These are phyloP conservation scores for Neomicropteryx cornuta DNA, from an alignment of 1,140 invertebrate species.

Conservation along the genomic window DNA sequence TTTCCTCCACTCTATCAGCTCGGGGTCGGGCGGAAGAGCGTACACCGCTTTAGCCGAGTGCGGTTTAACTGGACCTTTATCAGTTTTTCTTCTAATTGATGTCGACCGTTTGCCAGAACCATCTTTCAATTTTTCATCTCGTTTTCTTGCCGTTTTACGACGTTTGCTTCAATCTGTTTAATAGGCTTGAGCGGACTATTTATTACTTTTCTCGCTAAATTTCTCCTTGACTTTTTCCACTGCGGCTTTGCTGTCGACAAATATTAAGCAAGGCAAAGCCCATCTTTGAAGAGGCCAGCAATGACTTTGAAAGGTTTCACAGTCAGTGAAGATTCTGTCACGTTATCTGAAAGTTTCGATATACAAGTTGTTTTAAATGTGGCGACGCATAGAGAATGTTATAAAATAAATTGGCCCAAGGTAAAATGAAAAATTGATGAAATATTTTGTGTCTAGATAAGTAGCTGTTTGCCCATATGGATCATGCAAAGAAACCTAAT, in stretches of 20 bases:
- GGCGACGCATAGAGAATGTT: too few species aligned
- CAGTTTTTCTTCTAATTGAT: slow-evolving; percentile 1
- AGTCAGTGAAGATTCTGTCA: slow-evolving; percentile 58
- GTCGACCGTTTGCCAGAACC: slow-evolving; percentile 2
- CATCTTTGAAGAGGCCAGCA: slow-evolving; percentile 77
- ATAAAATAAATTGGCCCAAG: too few species aligned
- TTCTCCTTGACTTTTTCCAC: slow-evolving; percentile 21
- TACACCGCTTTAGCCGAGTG: not conserved
- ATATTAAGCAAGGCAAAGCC: slow-evolving; percentile 64
- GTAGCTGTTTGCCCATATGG: too few species aligned
- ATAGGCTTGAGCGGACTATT: slow-evolving; percentile 12
- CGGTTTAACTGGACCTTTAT: not conserved
- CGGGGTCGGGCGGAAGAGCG: too few species aligned
- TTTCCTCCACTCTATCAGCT: too few species aligned
- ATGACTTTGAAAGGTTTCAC: slow-evolving; percentile 84
- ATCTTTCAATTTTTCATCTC: slow-evolving; percentile 19
- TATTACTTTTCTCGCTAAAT: slow-evolving; percentile 12
- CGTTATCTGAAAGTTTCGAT: slow-evolving; percentile 50
- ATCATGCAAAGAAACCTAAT: too few species aligned
- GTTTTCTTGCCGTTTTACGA: slow-evolving; percentile 17
- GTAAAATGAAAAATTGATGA: too few species aligned
- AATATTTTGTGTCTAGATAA: too few species aligned
- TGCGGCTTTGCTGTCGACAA: slow-evolving; percentile 22
- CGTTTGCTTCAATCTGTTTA: slow-evolving; percentile 14
- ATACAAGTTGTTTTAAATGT: too few species aligned